These are phyloP conservation scores for Elachura formosa DNA, from an alignment of 2,113 vertebrate genomes.

Conservation along the genomic window DNA sequence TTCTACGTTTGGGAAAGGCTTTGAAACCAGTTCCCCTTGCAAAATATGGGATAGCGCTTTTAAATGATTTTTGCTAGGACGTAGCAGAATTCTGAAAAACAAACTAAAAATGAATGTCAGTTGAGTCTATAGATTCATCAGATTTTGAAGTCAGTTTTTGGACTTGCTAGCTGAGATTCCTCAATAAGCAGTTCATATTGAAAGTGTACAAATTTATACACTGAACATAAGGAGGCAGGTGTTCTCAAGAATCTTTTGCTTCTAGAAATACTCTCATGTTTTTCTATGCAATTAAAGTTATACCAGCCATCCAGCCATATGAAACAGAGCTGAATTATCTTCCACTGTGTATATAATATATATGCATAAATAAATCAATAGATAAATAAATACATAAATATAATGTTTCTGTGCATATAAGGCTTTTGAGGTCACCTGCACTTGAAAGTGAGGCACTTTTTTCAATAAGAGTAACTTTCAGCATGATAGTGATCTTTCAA, in stretches of 20 bases:
- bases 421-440: rapidly evolving
- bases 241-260: background rate
- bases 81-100: background rate
- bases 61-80: background rate
- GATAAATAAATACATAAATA: background rate
- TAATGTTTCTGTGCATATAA: background rate
- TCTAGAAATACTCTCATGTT: constrained; percentile 27
- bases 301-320: constrained; percentile 8
- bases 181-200: background rate
- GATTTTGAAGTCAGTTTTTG: background rate
- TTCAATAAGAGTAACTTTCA: background rate
- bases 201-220: background rate
- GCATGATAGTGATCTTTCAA: background rate
- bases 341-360: background rate
- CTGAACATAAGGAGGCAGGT: constrained; percentile 19
- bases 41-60: background rate
- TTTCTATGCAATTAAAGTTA: constrained; percentile 36
- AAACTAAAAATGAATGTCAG: background rate
- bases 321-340: constrained; percentile 15
- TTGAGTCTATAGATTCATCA: background rate
- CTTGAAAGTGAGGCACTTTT: background rate
- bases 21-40: background rate
- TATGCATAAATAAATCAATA: background rate
- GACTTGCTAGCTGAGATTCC: background rate
- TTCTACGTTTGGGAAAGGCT: background rate